Percentiles rank a stretch among this genome's conserved stretches.
phyloP scores from a whole-genome alignment of 2,113 vertebrate species.

The Mormyrus iriodes region DNA sequence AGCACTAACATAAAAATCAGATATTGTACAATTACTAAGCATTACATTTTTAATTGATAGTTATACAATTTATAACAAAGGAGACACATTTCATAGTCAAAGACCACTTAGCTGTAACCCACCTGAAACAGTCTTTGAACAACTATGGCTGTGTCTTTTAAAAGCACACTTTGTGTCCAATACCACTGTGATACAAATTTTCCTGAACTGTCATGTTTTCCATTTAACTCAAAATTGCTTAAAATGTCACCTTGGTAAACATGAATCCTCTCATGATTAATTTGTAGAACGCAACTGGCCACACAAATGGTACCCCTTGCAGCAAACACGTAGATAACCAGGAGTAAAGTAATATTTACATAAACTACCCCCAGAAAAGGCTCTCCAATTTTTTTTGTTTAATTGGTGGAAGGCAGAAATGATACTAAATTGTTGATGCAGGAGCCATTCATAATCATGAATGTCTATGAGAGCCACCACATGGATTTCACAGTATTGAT shows the following conservation, averaged over 20 bases:
- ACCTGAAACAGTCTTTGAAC: conserved; percentile 11
- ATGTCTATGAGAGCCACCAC: neutral
- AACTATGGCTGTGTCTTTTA: neutral
- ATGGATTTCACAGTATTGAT: conserved; percentile 11
- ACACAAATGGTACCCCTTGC: conserved; percentile 16
- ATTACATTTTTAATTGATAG: conserved; percentile 9
- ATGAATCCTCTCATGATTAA: neutral
- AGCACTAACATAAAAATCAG: neutral
- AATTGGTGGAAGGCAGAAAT: neutral
- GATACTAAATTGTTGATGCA: neutral
- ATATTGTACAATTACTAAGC: neutral
- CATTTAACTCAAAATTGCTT: conserved; percentile 9
- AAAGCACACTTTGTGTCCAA: neutral
- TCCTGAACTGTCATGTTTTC: neutral
- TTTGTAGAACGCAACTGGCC: neutral
- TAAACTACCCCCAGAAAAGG: neutral
- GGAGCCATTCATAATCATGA: neutral
- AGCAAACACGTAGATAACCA: conserved; percentile 10
- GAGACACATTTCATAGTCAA: conserved; percentile 35
- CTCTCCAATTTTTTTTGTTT: neutral
- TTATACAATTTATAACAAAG: conserved; percentile 23
- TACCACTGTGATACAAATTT: neutral
- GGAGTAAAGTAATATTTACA: conserved; percentile 18
- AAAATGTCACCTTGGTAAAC: conserved; percentile 18
- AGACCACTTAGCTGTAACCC: conserved; percentile 31